phyloP scores from a whole-genome alignment of 2,888 invertebrate genomes.

The Eilema griseolum region DNA sequence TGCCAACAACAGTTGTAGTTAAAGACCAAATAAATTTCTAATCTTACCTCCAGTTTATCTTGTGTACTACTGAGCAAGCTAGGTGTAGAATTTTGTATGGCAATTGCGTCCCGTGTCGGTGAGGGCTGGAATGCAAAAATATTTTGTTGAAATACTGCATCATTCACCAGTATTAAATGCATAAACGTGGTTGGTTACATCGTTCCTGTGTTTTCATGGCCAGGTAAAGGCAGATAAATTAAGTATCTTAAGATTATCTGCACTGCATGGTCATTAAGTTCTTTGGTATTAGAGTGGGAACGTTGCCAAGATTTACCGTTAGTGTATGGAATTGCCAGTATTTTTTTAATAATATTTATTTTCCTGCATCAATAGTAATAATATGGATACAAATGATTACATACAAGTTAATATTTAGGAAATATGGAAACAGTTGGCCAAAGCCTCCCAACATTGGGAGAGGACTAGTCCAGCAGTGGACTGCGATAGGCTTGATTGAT shows the following conservation, averaged over 20 bases:
- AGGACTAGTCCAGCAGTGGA: too few relatives aligned
- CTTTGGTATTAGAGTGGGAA: too few relatives aligned
- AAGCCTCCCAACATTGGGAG: too few relatives aligned
- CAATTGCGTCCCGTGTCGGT: conserved; percentile 48
- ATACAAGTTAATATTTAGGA: too few relatives aligned
- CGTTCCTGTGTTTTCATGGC: not conserved
- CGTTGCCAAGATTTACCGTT: too few relatives aligned
- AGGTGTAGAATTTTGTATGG: conserved; percentile 39
- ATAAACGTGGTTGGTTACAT: conserved; percentile 24
- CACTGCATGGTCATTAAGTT: not conserved
- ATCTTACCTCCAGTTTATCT: conserved; percentile 44
- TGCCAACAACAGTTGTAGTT: not conserved
- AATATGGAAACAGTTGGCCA: too few relatives aligned
- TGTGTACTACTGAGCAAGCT: conserved; percentile 27
- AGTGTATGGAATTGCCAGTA: too few relatives aligned
- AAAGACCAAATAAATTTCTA: not conserved
- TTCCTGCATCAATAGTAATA: too few relatives aligned
- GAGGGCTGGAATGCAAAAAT: conserved; percentile 49
- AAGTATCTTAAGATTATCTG: not conserved
- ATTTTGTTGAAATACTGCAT: conserved; percentile 46
- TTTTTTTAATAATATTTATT: too few relatives aligned
- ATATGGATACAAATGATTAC: too few relatives aligned
- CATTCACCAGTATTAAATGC: conserved; percentile 26
- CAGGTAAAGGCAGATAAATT: not conserved
- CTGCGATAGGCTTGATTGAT: too few relatives aligned